Percentiles rank a stretch among this genome's conserved stretches.
Evolutionary conservation across 2,888 invertebrate genomes (phyloP).

Genomic region (Eupithecia insigniata): DNA sequence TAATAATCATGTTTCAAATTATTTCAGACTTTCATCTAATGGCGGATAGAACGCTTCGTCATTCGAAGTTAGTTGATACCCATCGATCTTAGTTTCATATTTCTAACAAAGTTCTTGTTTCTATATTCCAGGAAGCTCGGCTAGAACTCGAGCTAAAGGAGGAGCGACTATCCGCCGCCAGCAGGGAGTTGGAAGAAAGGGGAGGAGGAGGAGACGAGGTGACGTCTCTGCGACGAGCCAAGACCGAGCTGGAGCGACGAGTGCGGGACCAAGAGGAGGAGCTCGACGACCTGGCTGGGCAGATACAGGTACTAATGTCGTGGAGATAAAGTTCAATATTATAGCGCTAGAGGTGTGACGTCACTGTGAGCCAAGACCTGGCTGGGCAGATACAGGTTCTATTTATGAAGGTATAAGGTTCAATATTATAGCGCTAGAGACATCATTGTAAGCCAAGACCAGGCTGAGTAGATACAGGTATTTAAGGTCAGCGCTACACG

Average conservation of each 20-base stretch:
- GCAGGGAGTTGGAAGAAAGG: slow-evolving; percentile 93
- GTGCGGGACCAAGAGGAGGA: slow-evolving; percentile 96
- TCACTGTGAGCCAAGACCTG: background rate
- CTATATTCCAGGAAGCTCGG: slow-evolving; percentile 87
- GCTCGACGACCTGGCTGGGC: slow-evolving; percentile 90
- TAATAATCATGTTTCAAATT: too few species aligned
- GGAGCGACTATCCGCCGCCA: slow-evolving; percentile 91
- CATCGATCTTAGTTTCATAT: background rate
- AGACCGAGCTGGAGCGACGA: slow-evolving; percentile 94
- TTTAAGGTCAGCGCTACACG: too few species aligned
- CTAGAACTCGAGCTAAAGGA: slow-evolving; percentile 95
- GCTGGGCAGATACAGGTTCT: slow-evolving; percentile 25
- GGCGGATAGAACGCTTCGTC: too few species aligned
- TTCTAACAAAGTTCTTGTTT: slow-evolving; percentile 9
- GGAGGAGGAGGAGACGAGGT: slow-evolving; percentile 95
- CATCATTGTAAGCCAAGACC: background rate
- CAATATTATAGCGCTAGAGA: background rate
- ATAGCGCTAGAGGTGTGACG: background rate
- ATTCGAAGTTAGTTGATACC: too few species aligned
- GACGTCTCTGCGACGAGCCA: slow-evolving; percentile 90
- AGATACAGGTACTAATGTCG: slow-evolving; percentile 24
- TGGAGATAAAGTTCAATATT: background rate
- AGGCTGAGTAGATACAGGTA: slow-evolving; percentile 23
- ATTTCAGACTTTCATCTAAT: too few species aligned
- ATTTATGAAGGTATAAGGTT: background rate